Conservation (phyloP, 30 jellyfish, hydroid and myxozoan species). For the Pelagia noctiluca region DNA sequence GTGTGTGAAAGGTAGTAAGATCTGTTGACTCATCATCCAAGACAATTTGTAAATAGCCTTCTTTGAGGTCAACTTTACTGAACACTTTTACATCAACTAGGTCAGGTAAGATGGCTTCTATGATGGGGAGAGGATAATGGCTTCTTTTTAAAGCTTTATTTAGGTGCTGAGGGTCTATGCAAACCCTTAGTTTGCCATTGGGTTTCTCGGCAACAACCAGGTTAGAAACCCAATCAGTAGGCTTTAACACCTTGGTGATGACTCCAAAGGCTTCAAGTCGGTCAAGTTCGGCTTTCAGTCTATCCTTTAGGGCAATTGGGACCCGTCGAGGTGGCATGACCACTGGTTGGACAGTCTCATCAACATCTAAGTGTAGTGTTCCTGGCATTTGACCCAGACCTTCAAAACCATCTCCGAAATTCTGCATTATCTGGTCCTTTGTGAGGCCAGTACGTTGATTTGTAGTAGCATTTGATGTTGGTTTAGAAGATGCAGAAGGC, state of each 20-base stretch:
- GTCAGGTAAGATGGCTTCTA: conserved; percentile 2
- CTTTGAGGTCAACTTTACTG: conserved; percentile 5
- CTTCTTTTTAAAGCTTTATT: background rate
- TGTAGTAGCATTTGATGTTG: background rate
- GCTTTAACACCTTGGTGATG: background rate
- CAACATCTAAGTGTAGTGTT: conserved; percentile 25
- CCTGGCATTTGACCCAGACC: conserved; percentile 49
- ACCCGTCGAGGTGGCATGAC: conserved; percentile 15
- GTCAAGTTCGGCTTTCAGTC: background rate
- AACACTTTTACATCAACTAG: conserved; percentile 2
- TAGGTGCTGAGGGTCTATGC: conserved; percentile 1
- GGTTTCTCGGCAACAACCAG: background rate
- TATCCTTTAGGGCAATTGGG: background rate
- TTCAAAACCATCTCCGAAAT: conserved; percentile 17
- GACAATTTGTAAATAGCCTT: background rate
- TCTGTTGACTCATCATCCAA: conserved; percentile 5
- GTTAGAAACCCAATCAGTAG: conserved; percentile 5
- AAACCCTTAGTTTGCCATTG: background rate
- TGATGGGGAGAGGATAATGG: conserved; percentile 8
- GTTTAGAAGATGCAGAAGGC: conserved; percentile 1
- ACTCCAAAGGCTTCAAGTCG: background rate
- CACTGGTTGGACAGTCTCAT: background rate
- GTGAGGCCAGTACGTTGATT: conserved; percentile 1
- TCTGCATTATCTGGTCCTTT: background rate
- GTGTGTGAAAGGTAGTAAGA: conserved; percentile 9